Evolutionary conservation across 2,113 vertebrate genomes (phyloP), one percentile per base, ranked within the genome.

Genomic region (Silurus asotus): DNA sequence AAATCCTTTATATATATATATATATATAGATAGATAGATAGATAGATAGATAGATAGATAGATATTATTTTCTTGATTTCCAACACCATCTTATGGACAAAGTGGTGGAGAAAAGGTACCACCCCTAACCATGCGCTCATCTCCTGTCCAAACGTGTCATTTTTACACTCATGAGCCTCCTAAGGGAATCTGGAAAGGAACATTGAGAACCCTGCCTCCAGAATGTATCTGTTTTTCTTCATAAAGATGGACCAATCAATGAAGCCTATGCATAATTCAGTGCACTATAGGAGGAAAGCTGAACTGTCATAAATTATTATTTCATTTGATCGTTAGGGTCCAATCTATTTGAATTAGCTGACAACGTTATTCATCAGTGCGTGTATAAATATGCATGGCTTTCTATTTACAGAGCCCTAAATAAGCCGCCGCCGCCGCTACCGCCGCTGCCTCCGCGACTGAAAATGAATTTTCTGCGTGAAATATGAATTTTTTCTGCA

Each of bases 291-390:
- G 90, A 92, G 89, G 90, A 88, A 91, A 90, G 86, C 88, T 86
- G 88, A 90, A 93, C 89, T 91, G 93, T 92, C 93, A 93, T 92
- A 92, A 93, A 93, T 90, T 88, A 89, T 93, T 88, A 93, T 94
- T 92, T 90, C 92, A 91, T 93, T 92, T 93, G 91, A 94, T 93
- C 92, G 90, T 93, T 93, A 92, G 90, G 82, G 88, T 81, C 88
- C 91, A 89, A 81, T 93, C 93, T 91, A 93, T 92, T 91, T 87
- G 69, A 91, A 94, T 92, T 92, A 94, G 93, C 91, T 93, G 91
- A 93, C 87, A 90, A 90, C 88, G 90, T 93, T 93, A 93, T 93
- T 92, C 92, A 93, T 92, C 91, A 90, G 84, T 45, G 75, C 9
- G 79, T 89, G 77, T 79, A 90, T 93, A 90, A 93, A 93, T 93